Evolutionary conservation across 2,888 invertebrate species (phyloP), one percentile per base, ranked within the genome.

Genomic region (Tenthredo amoena): DNA sequence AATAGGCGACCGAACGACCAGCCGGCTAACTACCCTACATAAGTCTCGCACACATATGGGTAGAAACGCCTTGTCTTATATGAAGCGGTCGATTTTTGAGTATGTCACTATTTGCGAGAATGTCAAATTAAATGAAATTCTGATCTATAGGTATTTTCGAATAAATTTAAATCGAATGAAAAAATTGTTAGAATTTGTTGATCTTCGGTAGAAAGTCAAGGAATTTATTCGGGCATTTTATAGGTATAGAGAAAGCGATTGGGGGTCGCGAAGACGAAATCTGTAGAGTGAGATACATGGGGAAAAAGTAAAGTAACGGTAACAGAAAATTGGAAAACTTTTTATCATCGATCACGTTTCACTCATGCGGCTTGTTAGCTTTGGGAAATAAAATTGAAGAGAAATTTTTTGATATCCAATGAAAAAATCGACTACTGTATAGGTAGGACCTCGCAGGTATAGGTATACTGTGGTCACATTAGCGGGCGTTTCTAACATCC

Each of bases 261-360:
- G 40, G 4, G 10, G 47, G 74, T 50, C 21, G 21, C 6, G 37
- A 43, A 15, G 72, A 21, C 18, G 43, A 47, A 79, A 58, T 79
- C 31, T 43, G 58, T 79, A 79, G 18, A 55, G 21, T 58, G 37
- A 55, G 55, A 40, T 79, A 79, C 10, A 47, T 58, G 55, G 58
- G 55, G 58, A 26, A 31, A 21, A 76, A 68, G 68, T 37, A 55
- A 58, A 62, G 40, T 21, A 62, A 62, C 81, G 43, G 21, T 37
- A 21, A 65, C 21, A 40, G 83, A 83, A 83, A 68, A 83, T 83
- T 83, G 83, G 83, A 68, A 83, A 83, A 83, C 47, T 83, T 83
- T 68, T 43, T 9, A 83, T 83, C 83, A 83, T 71, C 83, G 83
- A 83, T 83, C 83, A 83, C 43, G 21, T 81, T 62, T 62, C 31